Base-by-base conservation (phyloP, 2,888 invertebrate species). In the Alloplasta piceator region DNA sequence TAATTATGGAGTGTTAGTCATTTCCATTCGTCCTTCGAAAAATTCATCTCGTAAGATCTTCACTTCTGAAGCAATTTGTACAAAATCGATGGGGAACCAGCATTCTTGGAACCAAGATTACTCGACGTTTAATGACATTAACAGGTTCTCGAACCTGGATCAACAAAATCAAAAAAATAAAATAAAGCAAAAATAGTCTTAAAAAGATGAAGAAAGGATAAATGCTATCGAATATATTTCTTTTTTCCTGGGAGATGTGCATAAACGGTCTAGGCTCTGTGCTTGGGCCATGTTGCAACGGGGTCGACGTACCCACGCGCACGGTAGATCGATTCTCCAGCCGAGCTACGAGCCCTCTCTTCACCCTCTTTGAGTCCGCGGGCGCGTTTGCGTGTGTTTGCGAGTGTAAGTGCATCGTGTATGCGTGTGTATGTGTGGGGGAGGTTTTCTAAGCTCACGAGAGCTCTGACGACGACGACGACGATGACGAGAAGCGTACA, bases 231-330 rank as follows among this genome's bases (percentile, higher is more conserved):
- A 64, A 50, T 38, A 38, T 58, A 66, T 80, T 56, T 67, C 70
- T 79, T 60, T 79, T 60, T 46, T 36, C 55, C 60, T 64, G 60
- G 66, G 46, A 64, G 38, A 55, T 64, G 56, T 67, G 67, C 66
- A 74, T 26, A 73, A 41, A 67, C 66, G 60, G 63, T 66, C 56
- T 75, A 60, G 66, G 39, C 50, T 26, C 26, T 60, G 41, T 52
- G 58, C 75, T 66, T 75, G 66, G 76, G 85, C 85, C 86, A 85
- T 80, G 85, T 85, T 84, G 80, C 83, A 60, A 80, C 84, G 86
- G 84, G 90, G 90, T 90, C 90, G 84, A 85, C 88, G 90, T 85
- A 89, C 90, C 80, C 83, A 64, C 82, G 75, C 89, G 78, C 81
- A 70, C 83, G 75, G 72, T 81, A 86, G 84, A 90, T 90, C 89